Percentiles rank a stretch among this genome's conserved stretches.
Conservation (phyloP, 2,113 vertebrate species). For the Garra rufa region DNA sequence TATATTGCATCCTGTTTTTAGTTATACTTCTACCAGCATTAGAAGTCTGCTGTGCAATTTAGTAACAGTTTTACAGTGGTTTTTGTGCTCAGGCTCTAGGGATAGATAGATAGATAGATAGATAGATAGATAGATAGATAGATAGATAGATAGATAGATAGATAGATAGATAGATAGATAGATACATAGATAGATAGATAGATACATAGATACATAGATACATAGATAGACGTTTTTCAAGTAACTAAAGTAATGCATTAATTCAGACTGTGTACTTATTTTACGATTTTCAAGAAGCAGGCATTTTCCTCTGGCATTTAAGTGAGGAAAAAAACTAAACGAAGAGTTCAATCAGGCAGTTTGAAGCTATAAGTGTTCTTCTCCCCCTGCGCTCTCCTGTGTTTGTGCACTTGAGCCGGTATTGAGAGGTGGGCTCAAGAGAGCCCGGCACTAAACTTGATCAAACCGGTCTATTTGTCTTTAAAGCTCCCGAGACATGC, state of each 20-base stretch:
- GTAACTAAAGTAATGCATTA: too few relatives aligned
- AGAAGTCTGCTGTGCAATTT: conserved; percentile 21
- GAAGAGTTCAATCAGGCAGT: conserved; percentile 12
- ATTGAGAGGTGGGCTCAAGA: conserved; percentile 60
- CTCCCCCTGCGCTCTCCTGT: conserved; percentile 25
- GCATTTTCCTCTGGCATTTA: conserved; percentile 11
- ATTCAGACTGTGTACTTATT: neutral
- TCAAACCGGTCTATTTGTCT: conserved; percentile 67
- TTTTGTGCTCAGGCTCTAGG: neutral
- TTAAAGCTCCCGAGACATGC: conserved; percentile 59
- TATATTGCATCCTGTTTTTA: conserved; percentile 43
- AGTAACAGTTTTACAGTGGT: neutral
- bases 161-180: neutral
- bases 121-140: neutral
- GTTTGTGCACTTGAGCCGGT: conserved; percentile 49
- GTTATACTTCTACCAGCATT: conserved; percentile 42
- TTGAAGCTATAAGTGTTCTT: conserved; percentile 47
- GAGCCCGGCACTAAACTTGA: conserved; percentile 58
- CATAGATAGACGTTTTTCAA: too few relatives aligned
- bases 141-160: neutral
- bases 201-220: neutral
- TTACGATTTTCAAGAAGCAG: neutral
- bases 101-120: neutral
- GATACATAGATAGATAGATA: neutral
- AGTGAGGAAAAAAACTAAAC: neutral